Percentiles rank a stretch among this genome's conserved stretches.
These are phyloP conservation scores for Tinea pellionella DNA, from an alignment of 2,888 invertebrate genomes.

Conservation along the genomic window DNA sequence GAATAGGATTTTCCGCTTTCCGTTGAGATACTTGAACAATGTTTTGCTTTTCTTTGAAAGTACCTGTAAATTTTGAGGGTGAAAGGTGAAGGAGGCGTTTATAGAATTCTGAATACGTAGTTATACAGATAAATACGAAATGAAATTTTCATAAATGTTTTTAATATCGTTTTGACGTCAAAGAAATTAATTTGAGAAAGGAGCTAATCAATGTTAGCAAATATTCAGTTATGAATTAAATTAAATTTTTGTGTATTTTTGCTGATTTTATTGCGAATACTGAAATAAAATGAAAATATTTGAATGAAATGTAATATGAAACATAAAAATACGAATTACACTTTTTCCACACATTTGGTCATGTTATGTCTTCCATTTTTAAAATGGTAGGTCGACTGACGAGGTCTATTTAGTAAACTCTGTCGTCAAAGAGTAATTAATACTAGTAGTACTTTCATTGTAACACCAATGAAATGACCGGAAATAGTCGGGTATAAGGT, in stretches of 20 bases:
- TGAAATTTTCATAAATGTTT: neutral
- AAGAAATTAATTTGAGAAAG: neutral
- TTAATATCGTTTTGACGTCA: neutral
- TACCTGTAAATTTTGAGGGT: neutral
- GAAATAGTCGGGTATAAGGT: too few species aligned
- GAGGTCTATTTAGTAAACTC: too few species aligned
- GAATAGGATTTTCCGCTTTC: neutral
- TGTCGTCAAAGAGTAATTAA: too few species aligned
- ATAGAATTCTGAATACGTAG: neutral
- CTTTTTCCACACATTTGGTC: too few species aligned
- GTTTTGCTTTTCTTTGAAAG: neutral
- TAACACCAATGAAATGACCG: too few species aligned
- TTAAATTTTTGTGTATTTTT: neutral
- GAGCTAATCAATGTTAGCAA: neutral
- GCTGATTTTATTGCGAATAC: neutral
- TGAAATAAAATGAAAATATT: too few species aligned
- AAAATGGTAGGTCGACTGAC: too few species aligned
- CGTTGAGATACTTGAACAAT: neutral
- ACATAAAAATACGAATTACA: too few species aligned
- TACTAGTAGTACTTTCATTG: too few species aligned
- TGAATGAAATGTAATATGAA: too few species aligned
- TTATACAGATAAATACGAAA: neutral
- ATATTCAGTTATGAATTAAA: neutral
- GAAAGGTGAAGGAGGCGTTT: neutral
- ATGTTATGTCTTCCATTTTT: too few species aligned